These are phyloP conservation scores for Craseonycteris thonglongyai DNA, from an alignment of 2,113 vertebrate species.

Conservation along the genomic window DNA sequence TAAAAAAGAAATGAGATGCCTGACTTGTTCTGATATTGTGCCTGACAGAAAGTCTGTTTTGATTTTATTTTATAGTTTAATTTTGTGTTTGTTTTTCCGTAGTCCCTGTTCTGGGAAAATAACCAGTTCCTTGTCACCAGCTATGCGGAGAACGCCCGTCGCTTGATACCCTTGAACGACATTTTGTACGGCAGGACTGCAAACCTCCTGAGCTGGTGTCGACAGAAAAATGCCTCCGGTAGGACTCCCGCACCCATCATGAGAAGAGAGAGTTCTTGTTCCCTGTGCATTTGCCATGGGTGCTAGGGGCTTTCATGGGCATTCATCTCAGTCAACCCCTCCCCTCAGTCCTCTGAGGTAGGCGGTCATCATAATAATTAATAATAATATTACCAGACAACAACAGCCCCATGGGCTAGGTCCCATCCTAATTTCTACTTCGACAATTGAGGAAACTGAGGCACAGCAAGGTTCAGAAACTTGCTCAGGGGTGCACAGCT, in stretches of 20 bases:
- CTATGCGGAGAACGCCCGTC: constrained; percentile 66
- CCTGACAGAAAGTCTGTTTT: not conserved
- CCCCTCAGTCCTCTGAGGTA: not conserved
- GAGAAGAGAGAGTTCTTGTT: not conserved
- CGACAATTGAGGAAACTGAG: not conserved
- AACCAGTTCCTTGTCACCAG: constrained; percentile 76
- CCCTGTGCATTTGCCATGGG: not conserved
- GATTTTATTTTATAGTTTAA: not conserved
- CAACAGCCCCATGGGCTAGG: not conserved
- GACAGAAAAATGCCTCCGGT: constrained; percentile 72
- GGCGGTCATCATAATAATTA: not conserved
- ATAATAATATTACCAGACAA: not conserved
- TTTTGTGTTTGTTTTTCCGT: constrained; percentile 5
- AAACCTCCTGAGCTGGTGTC: constrained; percentile 79
- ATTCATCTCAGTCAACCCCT: not conserved
- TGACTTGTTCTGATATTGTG: not conserved
- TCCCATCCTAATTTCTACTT: not conserved
- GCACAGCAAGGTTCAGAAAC: not conserved
- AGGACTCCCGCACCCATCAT: not conserved
- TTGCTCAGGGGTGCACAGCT: not conserved
- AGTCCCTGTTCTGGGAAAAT: constrained; percentile 86
- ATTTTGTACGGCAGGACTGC: constrained; percentile 74
- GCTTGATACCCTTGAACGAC: constrained; percentile 68
- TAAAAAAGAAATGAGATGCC: not conserved
- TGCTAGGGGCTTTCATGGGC: not conserved